Conservation (phyloP, 2,888 invertebrate species). For the Cyaniris semiargus region DNA sequence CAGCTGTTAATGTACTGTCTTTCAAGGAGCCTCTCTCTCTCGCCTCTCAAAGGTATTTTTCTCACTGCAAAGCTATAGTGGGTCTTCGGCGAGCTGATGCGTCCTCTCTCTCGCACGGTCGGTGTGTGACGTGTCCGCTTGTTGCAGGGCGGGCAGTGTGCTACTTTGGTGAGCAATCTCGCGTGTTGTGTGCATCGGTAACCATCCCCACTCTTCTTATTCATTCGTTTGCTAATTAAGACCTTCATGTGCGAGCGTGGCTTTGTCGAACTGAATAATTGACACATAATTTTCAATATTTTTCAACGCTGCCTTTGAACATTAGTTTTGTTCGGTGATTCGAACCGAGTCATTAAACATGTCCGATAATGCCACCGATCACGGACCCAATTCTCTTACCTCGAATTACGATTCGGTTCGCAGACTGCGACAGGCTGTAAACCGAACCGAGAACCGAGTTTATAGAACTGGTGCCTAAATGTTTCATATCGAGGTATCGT, state of each 20-base stretch:
- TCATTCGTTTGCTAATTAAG: conserved; percentile 74
- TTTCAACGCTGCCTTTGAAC: neutral
- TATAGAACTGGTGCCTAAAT: neutral
- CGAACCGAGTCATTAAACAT: neutral
- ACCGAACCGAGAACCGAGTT: neutral
- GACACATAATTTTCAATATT: neutral
- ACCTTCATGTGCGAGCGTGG: conserved; percentile 61
- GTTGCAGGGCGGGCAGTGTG: conserved; percentile 94
- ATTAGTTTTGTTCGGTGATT: neutral
- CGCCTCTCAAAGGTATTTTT: neutral
- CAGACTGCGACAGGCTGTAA: neutral
- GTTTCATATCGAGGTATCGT: conserved; percentile 10
- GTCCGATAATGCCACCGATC: neutral
- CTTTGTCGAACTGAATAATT: conserved; percentile 1
- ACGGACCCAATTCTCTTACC: neutral
- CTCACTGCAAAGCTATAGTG: neutral
- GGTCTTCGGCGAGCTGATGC: neutral
- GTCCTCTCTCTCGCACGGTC: neutral
- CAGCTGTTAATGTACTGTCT: neutral
- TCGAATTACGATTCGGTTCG: neutral
- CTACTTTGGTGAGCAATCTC: conserved; percentile 96
- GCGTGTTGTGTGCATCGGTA: conserved; percentile 97
- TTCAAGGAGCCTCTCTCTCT: neutral
- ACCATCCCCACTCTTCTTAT: conserved; percentile 89
- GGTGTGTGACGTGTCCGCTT: conserved; percentile 69